These are phyloP conservation scores for Hirtodrosophila histrioides DNA, from an alignment of 2,888 invertebrate genomes.

Conservation along the genomic window DNA sequence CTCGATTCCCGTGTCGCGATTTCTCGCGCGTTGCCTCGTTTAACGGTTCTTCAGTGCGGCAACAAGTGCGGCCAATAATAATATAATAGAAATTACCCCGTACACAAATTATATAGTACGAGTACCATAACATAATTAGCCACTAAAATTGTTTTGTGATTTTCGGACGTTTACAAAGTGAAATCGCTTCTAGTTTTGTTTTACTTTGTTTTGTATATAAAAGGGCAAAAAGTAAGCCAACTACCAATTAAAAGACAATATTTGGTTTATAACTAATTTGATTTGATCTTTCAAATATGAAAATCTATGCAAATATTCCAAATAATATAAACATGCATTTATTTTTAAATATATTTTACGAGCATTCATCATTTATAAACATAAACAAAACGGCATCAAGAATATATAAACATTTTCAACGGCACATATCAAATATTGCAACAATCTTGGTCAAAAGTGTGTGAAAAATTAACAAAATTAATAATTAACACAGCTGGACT, in stretches of 20 bases:
- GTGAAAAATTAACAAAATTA: slow-evolving; percentile 46
- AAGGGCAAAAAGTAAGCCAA: slow-evolving; percentile 33
- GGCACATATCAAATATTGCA: background rate
- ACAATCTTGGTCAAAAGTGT: slow-evolving; percentile 27
- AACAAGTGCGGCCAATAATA: slow-evolving; percentile 30
- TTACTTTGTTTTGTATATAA: slow-evolving; percentile 1
- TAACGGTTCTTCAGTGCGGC: slow-evolving; percentile 29
- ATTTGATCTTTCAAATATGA: slow-evolving; percentile 11
- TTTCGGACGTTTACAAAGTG: slow-evolving; percentile 42
- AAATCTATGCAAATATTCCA: slow-evolving; percentile 14
- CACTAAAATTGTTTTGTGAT: slow-evolving; percentile 32
- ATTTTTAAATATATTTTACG: slow-evolving; percentile 46
- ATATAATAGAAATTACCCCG: slow-evolving; percentile 23
- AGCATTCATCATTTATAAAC: slow-evolving; percentile 39
- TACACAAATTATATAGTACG: slow-evolving; percentile 19
- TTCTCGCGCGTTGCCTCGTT: slow-evolving; percentile 16
- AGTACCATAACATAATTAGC: slow-evolving; percentile 36
- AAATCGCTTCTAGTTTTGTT: slow-evolving; percentile 36
- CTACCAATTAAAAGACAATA: background rate
- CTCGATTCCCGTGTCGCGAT: slow-evolving; percentile 21
- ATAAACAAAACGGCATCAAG: slow-evolving; percentile 14
- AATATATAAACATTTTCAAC: slow-evolving; percentile 36
- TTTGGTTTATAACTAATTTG: background rate
- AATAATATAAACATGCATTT: slow-evolving; percentile 33
- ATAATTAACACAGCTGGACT: slow-evolving; percentile 31